phyloP scores from a whole-genome alignment of 2,797 vertebrate species.

The Aeoliscus strigatus region DNA sequence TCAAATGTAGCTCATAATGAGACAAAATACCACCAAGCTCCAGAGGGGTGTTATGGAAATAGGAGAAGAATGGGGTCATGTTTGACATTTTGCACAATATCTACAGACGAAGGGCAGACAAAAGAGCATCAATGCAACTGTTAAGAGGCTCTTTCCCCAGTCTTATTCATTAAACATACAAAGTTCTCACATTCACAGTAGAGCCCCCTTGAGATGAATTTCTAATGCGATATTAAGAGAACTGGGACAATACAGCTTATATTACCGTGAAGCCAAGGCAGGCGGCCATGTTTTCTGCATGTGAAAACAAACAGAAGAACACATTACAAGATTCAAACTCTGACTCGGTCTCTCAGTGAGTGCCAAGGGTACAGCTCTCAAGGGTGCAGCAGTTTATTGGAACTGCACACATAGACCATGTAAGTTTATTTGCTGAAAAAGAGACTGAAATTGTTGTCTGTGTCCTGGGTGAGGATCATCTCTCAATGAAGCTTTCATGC shows the following conservation, averaged over 20 bases:
- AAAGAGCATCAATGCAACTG: constrained; percentile 46
- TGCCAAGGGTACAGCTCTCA: constrained; percentile 19
- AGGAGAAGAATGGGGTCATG: constrained; percentile 61
- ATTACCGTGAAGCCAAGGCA: constrained; percentile 44
- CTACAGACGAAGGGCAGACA: constrained; percentile 30
- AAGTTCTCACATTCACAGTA: constrained; percentile 48
- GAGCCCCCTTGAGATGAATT: constrained; percentile 64
- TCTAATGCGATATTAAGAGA: constrained; percentile 73
- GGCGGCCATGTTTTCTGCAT: constrained; percentile 29
- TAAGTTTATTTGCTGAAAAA: constrained; percentile 36
- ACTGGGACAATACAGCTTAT: constrained; percentile 59
- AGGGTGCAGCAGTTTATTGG: constrained; percentile 24
- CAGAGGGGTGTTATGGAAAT: constrained; percentile 62
- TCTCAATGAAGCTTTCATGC: too few species aligned
- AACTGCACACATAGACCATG: constrained; percentile 37
- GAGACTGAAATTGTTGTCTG: constrained; percentile 42
- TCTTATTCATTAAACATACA: constrained; percentile 66
- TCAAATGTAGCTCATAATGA: constrained; percentile 45
- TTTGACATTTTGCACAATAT: constrained; percentile 63
- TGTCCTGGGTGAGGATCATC: constrained; percentile 45
- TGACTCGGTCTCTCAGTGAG: constrained; percentile 11
- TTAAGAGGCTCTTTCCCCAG: constrained; percentile 30
- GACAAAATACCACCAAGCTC: constrained; percentile 67
- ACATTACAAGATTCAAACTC: constrained; percentile 21
- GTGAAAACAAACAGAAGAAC: constrained; percentile 33